These are phyloP conservation scores for Caerostris darwini DNA, from an alignment of 1,140 invertebrate species.

Conservation along the genomic window DNA sequence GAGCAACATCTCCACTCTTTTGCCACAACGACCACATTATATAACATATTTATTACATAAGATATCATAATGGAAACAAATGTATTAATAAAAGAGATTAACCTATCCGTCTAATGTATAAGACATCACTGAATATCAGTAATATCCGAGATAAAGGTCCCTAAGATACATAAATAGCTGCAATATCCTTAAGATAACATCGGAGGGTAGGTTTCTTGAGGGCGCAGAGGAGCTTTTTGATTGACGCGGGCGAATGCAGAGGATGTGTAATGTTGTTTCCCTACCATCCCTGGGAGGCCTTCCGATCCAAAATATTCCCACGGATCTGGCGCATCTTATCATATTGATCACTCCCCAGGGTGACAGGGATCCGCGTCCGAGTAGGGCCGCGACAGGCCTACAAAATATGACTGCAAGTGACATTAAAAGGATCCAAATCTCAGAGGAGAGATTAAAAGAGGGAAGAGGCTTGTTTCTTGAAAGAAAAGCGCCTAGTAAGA, in stretches of 20 bases:
- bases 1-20: no score
- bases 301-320: slow-evolving; percentile 14
- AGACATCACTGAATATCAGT: no score
- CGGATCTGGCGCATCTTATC: slow-evolving; percentile 40
- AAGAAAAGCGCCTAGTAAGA: neutral
- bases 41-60: no score
- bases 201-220: neutral
- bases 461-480: neutral
- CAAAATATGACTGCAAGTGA: slow-evolving; percentile 43
- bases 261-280: slow-evolving; percentile 6
- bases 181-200: neutral
- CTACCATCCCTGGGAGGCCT: neutral
- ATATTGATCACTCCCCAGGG: slow-evolving; percentile 47
- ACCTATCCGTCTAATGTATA: no score
- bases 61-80: no score
- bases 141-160: neutral
- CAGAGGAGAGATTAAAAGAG: slow-evolving; percentile 4
- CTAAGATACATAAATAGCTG: neutral
- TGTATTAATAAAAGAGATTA: no score
- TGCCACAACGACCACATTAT: no score
- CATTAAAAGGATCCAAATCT: slow-evolving; percentile 32
- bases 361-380: neutral
- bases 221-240: neutral
- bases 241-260: slow-evolving; percentile 19
- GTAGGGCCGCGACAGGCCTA: neutral